These are phyloP conservation scores for Cryptosula pallasiana DNA, from an alignment of 2,888 invertebrate species.

Conservation along the genomic window DNA sequence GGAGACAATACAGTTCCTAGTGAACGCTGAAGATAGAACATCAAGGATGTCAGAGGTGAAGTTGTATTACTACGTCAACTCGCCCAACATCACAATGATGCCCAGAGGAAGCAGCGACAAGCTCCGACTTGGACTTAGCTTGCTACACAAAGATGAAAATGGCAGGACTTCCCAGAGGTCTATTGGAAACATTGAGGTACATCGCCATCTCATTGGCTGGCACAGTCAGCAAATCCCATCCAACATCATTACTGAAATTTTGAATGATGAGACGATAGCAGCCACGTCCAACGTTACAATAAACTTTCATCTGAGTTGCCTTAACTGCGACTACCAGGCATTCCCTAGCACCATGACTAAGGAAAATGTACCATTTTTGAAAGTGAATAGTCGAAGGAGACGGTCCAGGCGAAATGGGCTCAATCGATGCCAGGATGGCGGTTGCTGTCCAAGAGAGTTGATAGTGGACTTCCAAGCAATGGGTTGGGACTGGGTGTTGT, in stretches of 20 bases:
- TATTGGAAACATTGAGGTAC: not conserved
- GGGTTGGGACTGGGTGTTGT: conserved; percentile 97
- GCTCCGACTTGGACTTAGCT: not conserved
- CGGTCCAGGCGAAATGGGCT: not conserved
- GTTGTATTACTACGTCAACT: conserved; percentile 7
- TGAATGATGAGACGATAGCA: not conserved
- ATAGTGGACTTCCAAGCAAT: conserved; percentile 89
- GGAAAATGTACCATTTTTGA: conserved; percentile 15
- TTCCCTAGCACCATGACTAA: conserved; percentile 2
- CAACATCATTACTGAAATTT: not conserved
- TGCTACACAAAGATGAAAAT: not conserved
- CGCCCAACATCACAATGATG: not conserved
- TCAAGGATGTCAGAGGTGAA: not conserved
- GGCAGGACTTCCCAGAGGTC: not conserved
- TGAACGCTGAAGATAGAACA: conserved; percentile 2
- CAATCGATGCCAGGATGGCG: conserved; percentile 61
- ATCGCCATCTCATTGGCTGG: not conserved
- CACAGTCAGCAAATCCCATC: not conserved
- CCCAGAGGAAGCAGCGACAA: not conserved
- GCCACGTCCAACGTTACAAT: not conserved
- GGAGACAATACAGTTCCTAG: not conserved
- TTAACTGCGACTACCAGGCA: conserved; percentile 10
- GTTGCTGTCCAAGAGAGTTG: conserved; percentile 90
- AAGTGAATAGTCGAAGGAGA: not conserved
- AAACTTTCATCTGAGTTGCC: conserved; percentile 11